Percentiles rank a stretch among this genome's conserved stretches.
phyloP scores from a whole-genome alignment of 2,113 vertebrate genomes.

The Vimba vimba region DNA sequence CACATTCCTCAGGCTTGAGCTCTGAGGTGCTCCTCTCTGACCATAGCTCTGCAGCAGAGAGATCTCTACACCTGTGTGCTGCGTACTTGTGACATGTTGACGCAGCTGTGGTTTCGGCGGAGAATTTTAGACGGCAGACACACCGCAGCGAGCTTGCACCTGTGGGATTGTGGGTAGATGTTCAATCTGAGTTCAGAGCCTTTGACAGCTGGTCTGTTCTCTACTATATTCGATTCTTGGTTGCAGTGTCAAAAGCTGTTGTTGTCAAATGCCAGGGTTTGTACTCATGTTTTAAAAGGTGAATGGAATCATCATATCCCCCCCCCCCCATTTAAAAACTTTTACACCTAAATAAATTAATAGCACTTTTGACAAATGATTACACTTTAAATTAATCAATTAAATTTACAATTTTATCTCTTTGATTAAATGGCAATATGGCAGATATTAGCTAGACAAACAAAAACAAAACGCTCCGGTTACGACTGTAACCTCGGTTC shows the following conservation, averaged over 20 bases:
- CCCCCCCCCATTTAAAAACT: neutral
- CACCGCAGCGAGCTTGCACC: conserved; percentile 67
- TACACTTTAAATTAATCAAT: neutral
- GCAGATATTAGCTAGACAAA: neutral
- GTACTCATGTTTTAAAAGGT: neutral
- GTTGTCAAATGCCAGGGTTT: conserved; percentile 2
- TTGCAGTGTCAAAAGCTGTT: conserved; percentile 15
- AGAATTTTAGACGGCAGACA: conserved; percentile 66
- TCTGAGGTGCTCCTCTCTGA: conserved; percentile 7
- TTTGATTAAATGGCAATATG: neutral
- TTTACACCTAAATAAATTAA: neutral
- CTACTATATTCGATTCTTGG: neutral
- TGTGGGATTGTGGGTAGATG: conserved; percentile 62
- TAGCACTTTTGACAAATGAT: neutral
- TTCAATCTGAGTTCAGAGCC: conserved; percentile 21
- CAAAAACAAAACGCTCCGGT: too few relatives aligned
- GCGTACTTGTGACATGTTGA: conserved; percentile 65
- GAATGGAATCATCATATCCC: neutral
- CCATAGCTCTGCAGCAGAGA: conserved; percentile 24
- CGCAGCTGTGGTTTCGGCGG: conserved; percentile 68
- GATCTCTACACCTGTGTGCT: conserved; percentile 9
- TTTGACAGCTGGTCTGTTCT: conserved; percentile 21
- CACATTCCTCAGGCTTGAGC: conserved; percentile 17
- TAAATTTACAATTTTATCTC: neutral
- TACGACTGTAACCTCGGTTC: too few relatives aligned